Conservation (phyloP, 2,113 vertebrate species). For the Eptatretus burgeri region DNA sequence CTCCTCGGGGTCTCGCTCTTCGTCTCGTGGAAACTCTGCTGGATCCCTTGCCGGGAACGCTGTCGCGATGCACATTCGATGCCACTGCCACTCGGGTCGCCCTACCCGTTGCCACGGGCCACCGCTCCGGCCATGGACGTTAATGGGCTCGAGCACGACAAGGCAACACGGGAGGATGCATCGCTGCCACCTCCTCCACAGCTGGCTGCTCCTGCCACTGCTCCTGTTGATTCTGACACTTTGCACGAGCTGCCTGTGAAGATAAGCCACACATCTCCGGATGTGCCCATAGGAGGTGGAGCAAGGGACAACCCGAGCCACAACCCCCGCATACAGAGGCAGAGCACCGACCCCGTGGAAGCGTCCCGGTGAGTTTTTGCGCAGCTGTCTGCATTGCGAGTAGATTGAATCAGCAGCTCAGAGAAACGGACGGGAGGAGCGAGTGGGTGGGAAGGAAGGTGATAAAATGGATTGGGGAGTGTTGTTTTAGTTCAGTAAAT, state of each 20-base stretch:
- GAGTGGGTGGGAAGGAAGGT: too few species aligned
- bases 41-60: constrained; percentile 89
- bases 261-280: constrained; percentile 88
- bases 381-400: too few species aligned
- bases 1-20: constrained; percentile 88
- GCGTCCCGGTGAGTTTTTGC: too few species aligned
- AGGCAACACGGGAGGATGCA: not conserved
- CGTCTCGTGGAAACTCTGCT: constrained; percentile 96
- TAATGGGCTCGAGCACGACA: constrained; percentile 2
- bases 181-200: not conserved
- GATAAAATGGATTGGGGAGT: too few species aligned
- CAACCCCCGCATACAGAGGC: not conserved
- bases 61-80: constrained; percentile 9
- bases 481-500: too few species aligned
- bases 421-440: too few species aligned
- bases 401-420: too few species aligned
- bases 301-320: not conserved
- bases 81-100: not conserved
- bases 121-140: constrained; percentile 5
- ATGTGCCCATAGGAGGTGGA: constrained; percentile 42
- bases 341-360: too few species aligned
- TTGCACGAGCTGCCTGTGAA: constrained; percentile 55
- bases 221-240: too few species aligned
- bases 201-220: too few species aligned
- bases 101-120: too few species aligned